Conservation (phyloP, 1,140 invertebrate species). For the Oreohelix idahoensis region DNA sequence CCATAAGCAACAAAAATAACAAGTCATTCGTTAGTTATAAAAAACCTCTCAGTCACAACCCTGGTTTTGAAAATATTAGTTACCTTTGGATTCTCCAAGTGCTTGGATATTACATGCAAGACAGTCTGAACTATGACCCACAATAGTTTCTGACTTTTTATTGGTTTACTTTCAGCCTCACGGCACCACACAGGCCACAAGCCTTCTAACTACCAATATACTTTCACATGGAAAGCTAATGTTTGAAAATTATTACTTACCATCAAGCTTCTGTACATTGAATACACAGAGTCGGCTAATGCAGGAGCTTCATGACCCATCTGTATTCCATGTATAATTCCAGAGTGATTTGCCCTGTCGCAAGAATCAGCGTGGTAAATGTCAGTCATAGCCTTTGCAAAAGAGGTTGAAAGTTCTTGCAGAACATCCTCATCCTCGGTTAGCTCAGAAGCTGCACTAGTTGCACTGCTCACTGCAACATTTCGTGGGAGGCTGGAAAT, state of each 20-base stretch:
- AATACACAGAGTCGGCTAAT: conserved; percentile 72
- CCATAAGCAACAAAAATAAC: too few species aligned
- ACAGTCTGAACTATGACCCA: too few species aligned
- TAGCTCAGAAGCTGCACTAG: conserved; percentile 12
- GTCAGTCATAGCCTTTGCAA: conserved; percentile 72
- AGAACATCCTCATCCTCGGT: conserved; percentile 69
- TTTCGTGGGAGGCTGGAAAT: conserved; percentile 47
- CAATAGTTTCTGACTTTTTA: too few species aligned
- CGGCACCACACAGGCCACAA: neutral
- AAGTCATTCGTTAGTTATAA: too few species aligned
- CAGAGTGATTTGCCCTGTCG: conserved; percentile 67
- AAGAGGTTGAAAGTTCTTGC: conserved; percentile 65
- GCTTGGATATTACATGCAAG: too few species aligned
- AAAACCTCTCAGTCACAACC: too few species aligned
- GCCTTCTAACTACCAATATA: too few species aligned
- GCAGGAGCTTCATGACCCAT: conserved; percentile 57
- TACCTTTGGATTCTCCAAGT: too few species aligned
- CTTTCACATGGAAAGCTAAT: too few species aligned
- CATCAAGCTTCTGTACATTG: conserved; percentile 65
- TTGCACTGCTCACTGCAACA: neutral
- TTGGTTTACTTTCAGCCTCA: too few species aligned
- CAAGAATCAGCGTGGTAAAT: conserved; percentile 58
- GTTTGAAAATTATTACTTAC: conserved; percentile 54
- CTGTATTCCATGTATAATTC: conserved; percentile 68
- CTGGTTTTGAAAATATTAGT: too few species aligned